These are phyloP conservation scores for Odontocerum albicorne DNA, from an alignment of 2,888 invertebrate genomes.

Conservation along the genomic window DNA sequence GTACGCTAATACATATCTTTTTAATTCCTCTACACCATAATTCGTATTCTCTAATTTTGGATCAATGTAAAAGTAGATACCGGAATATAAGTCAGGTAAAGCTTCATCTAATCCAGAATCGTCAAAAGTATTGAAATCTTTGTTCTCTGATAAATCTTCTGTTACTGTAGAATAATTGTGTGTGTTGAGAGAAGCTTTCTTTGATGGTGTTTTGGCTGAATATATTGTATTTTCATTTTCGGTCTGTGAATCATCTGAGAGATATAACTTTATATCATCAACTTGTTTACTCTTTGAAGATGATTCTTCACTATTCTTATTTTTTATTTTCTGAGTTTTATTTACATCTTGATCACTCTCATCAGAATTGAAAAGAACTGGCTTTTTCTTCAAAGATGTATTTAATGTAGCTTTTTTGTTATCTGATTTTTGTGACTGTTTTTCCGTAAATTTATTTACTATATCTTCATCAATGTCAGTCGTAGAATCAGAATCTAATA, in stretches of 20 bases:
- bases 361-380: not conserved
- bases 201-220: not conserved
- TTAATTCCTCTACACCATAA: constrained; percentile 43
- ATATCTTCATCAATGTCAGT: constrained; percentile 28
- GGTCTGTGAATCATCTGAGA: too few species aligned
- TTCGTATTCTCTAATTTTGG: constrained; percentile 40
- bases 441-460: not conserved
- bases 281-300: too few species aligned
- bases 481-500: constrained; percentile 15
- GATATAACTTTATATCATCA: too few species aligned
- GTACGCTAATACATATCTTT: constrained; percentile 62
- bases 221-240: not conserved
- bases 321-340: too few species aligned
- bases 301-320: too few species aligned
- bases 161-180: too few species aligned
- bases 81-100: constrained; percentile 54
- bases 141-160: not conserved
- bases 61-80: constrained; percentile 51
- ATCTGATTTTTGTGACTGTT: not conserved
- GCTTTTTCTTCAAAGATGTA: not conserved
- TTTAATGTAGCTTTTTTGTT: not conserved
- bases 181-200: not conserved
- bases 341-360: too few species aligned
- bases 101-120: constrained; percentile 15
- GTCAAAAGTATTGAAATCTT: not conserved